phyloP scores from a whole-genome alignment of 1,140 invertebrate species.

The Nasonia longicornis region DNA sequence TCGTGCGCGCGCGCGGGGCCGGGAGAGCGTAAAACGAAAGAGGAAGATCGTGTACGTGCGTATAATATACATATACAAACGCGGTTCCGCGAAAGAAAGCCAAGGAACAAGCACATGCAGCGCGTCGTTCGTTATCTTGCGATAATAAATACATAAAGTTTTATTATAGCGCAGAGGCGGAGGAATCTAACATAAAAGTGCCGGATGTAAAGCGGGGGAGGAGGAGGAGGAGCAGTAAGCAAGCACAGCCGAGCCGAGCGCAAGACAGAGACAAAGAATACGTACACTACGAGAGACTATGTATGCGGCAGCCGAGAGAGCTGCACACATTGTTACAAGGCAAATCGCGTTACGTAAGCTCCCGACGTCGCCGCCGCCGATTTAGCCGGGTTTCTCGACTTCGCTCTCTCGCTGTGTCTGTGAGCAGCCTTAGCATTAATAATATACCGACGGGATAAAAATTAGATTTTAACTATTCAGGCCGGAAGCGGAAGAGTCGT shows the following conservation, averaged over 20 bases:
- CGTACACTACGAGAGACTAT: conserved; percentile 19
- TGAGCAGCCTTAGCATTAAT: conserved; percentile 29
- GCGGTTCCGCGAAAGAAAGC: conserved; percentile 30
- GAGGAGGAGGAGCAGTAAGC: conserved; percentile 9
- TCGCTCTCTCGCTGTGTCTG: background rate
- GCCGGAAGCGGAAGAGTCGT: background rate
- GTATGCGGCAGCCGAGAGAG: background rate
- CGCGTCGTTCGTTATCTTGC: conserved; percentile 56
- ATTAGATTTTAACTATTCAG: conserved; percentile 47
- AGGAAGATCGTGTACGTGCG: background rate
- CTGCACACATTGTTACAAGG: conserved; percentile 59
- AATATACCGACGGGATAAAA: conserved; percentile 41
- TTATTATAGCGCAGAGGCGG: conserved; percentile 54
- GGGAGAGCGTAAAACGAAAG: background rate
- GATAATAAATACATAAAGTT: conserved; percentile 63
- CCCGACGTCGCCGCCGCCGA: conserved; percentile 9
- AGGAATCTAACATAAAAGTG: conserved; percentile 50
- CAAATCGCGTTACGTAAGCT: conserved; percentile 66
- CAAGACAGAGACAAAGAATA: conserved; percentile 47
- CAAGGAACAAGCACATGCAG: conserved; percentile 37
- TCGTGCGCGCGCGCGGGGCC: background rate
- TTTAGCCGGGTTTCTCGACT: conserved; percentile 1
- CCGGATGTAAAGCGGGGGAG: conserved; percentile 51
- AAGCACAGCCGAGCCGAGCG: conserved; percentile 9
- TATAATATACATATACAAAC: background rate